Conservation (phyloP, 2,113 vertebrate species). For the Apteryx mantelli region DNA sequence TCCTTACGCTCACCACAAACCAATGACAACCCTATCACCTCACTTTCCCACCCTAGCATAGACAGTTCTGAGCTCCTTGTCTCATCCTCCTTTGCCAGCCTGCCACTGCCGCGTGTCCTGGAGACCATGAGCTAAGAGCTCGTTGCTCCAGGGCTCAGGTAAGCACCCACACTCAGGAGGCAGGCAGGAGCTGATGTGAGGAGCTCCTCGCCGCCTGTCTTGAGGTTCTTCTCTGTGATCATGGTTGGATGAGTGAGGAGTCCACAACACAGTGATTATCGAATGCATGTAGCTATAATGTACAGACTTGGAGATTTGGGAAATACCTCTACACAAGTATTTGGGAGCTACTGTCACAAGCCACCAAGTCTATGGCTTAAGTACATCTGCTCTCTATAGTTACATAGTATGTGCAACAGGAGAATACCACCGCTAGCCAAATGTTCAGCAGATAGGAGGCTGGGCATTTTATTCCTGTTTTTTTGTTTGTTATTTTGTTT, state of each 20-base stretch:
- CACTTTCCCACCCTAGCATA: neutral
- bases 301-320: neutral
- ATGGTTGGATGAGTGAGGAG: neutral
- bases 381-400: neutral
- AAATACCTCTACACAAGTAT: neutral
- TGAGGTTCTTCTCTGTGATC: neutral
- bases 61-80: neutral
- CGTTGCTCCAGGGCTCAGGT: neutral
- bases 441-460: neutral
- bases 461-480: neutral
- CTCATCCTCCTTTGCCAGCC: neutral
- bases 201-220: neutral
- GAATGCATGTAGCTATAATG: neutral
- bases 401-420: fast-evolving
- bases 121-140: neutral
- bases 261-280: neutral
- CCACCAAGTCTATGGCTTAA: neutral
- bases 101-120: fast-evolving
- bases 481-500: no score
- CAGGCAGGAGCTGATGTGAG: neutral
- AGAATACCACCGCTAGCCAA: neutral
- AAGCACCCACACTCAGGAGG: neutral
- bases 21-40: fast-evolving
- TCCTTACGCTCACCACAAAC: neutral
- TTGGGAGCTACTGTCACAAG: neutral